These are phyloP conservation scores for Pluvianellus socialis DNA, from an alignment of 2,113 vertebrate genomes.

Conservation along the genomic window DNA sequence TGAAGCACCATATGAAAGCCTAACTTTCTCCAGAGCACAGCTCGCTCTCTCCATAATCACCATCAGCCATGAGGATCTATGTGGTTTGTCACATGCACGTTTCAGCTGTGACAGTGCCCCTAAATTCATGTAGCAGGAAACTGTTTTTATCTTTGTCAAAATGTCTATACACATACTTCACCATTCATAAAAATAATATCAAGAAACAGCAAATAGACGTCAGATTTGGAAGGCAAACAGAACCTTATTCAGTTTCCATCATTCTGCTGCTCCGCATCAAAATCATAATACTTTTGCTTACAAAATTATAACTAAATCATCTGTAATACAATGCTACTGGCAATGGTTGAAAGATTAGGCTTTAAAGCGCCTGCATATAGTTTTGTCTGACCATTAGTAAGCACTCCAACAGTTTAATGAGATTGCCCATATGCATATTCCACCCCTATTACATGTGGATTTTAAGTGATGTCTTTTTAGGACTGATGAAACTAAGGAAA, in stretches of 20 bases:
- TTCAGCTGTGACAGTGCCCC: background rate
- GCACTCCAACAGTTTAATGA: background rate
- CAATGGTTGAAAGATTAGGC: background rate
- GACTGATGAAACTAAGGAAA: background rate
- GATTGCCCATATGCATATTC: background rate
- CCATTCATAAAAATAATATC: background rate
- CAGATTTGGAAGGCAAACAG: background rate
- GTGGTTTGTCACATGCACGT: background rate
- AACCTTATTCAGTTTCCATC: background rate
- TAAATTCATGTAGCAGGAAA: background rate
- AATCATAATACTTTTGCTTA: background rate
- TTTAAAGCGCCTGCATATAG: background rate
- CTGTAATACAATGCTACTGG: background rate
- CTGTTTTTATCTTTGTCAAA: background rate
- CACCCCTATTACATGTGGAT: background rate
- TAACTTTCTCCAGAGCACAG: background rate
- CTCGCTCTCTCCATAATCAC: background rate
- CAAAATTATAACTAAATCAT: background rate
- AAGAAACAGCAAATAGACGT: background rate
- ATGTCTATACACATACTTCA: background rate
- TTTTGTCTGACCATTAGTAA: background rate
- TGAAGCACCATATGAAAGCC: background rate
- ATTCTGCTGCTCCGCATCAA: background rate
- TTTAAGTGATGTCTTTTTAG: background rate
- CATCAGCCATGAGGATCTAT: background rate